A percentile compares a stretch with the other conserved stretches of the same genome.
Evolutionary conservation across 2,888 invertebrate species (phyloP).

Genomic region (Mesoligia furuncula): DNA sequence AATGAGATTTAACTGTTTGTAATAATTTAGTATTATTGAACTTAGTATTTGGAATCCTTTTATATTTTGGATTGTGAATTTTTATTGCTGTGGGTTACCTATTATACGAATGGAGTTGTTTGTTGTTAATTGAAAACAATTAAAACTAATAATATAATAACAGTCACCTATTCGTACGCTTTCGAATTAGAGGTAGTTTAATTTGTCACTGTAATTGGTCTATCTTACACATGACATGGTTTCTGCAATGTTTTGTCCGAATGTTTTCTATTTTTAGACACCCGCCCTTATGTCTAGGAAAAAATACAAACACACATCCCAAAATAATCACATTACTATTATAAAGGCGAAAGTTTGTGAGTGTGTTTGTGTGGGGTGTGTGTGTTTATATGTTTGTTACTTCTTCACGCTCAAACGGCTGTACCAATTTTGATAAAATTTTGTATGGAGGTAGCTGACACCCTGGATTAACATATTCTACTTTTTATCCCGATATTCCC

Average conservation of each 20-base stretch:
- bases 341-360: too few relatives aligned
- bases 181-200: neutral
- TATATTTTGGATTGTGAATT: neutral
- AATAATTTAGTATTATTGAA: slow-evolving; percentile 5
- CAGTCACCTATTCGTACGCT: neutral
- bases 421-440: too few relatives aligned
- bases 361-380: too few relatives aligned
- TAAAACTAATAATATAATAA: too few relatives aligned
- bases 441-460: too few relatives aligned
- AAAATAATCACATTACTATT: too few relatives aligned
- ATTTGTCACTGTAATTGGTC: neutral
- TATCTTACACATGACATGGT: neutral
- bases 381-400: too few relatives aligned
- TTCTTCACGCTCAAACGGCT: too few relatives aligned
- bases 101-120: neutral
- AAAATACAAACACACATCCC: neutral
- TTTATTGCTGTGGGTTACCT: too few relatives aligned
- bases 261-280: neutral
- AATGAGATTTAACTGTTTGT: slow-evolving; percentile 12
- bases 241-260: neutral
- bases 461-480: too few relatives aligned
- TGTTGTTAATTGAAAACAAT: too few relatives aligned
- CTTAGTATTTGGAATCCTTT: neutral
- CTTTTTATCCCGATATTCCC: too few relatives aligned
- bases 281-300: neutral